These are phyloP conservation scores for Lamprologus callipterus DNA, from an alignment of 2,113 vertebrate species.

Conservation along the genomic window DNA sequence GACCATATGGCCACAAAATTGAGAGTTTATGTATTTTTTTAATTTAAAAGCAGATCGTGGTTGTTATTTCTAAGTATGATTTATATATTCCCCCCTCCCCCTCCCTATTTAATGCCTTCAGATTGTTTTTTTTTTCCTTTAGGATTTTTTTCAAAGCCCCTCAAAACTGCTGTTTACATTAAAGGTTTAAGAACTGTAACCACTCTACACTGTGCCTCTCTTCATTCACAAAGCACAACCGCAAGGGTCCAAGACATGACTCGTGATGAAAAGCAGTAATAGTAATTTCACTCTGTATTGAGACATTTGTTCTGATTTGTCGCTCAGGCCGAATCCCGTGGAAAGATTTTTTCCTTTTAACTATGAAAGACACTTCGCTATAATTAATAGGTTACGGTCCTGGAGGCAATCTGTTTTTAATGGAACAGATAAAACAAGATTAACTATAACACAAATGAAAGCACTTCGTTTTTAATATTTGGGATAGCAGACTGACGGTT, in stretches of 20 bases:
- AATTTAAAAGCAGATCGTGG: constrained; percentile 62
- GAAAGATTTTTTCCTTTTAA: neutral
- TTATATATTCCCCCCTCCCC: constrained; percentile 52
- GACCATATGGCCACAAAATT: constrained; percentile 55
- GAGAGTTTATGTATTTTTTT: constrained; percentile 52
- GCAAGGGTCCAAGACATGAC: neutral
- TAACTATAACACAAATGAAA: neutral
- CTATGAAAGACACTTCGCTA: neutral
- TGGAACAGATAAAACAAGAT: neutral
- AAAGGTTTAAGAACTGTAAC: constrained; percentile 61
- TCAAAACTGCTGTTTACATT: constrained; percentile 79
- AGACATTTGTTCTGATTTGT: neutral
- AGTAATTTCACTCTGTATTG: neutral
- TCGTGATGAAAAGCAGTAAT: neutral
- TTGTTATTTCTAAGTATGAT: constrained; percentile 60
- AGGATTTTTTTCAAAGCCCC: constrained; percentile 61
- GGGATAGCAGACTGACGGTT: too few relatives aligned
- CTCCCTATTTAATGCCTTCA: constrained; percentile 63
- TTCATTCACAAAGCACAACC: neutral
- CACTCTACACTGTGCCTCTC: neutral
- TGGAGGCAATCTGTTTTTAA: neutral
- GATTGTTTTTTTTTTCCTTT: constrained; percentile 58
- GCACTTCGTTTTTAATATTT: too few relatives aligned
- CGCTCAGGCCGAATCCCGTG: neutral
- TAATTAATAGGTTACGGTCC: neutral